Evolutionary conservation across 2,113 vertebrate species (phyloP), one percentile per base, ranked within the genome.

Genomic region (Diglossa brunneiventris): DNA sequence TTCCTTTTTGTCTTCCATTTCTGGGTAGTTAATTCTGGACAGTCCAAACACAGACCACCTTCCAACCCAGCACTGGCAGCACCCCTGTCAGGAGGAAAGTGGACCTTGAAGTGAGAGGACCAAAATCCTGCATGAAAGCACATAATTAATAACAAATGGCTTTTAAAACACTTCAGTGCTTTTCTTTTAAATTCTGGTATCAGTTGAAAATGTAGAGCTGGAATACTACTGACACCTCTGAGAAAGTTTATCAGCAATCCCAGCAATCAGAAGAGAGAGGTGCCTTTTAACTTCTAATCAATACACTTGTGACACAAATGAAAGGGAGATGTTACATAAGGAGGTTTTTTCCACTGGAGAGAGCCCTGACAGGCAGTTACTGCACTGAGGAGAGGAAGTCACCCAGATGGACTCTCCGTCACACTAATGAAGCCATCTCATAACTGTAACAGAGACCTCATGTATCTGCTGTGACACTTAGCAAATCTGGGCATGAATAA

Each of bases 401-500:
- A 90, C 68, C 83, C 69, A 19, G 83, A 76, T 56, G 94, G 96
- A 96, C 90, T 91, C 92, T 90, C 88, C 9, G 9, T 88, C 95
- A 92, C 94, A 88, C 87, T 97, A 95, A 97, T 94, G 94, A 98
- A 98, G 96, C 92, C 62, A 20, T 97, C 96, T 96, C 79, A 63
- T 94, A 90, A 80, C 95, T 77, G 59, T 95, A 93, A 96, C 94
- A 87, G 95, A 97, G 97, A 96, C 97, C 96, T 97, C 96, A 74
- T 92, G 96, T 94, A 95, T 97, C 95, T 96, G 92, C 96, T 96
- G 53, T 68, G 97, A 97, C 98, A 97, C 97, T 97, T 93, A 93
- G 96, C 94, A 96, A 98, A 97, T 97, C 93, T 16, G 6, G 94
- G 96, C 97, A 98, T 97, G 96, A 97, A 98, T 97, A 96, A 97